A percentile compares a stretch with the other conserved stretches of the same genome.
Evolutionary conservation across 1,140 invertebrate genomes (phyloP).

Genomic region (Danaus melanippus): DNA sequence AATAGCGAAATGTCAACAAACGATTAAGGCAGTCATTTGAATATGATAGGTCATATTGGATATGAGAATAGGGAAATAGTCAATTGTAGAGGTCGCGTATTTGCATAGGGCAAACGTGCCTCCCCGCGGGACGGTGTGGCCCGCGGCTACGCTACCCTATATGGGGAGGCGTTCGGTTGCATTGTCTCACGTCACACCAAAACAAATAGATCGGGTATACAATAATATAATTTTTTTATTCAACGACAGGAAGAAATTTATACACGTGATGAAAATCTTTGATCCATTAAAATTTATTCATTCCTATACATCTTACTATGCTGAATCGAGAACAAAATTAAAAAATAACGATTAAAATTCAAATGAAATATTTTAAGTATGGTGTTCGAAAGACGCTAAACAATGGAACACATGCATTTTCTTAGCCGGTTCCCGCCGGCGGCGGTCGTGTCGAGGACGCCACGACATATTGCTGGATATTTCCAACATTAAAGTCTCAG

Average conservation of each 20-base stretch:
- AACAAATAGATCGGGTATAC: neutral
- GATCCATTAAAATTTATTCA: no score
- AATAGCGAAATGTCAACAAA: constrained; percentile 8
- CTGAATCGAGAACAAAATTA: no score
- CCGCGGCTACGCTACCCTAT: constrained; percentile 20
- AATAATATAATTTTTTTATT: no score
- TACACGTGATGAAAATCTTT: no score
- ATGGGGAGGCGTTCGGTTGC: constrained; percentile 19
- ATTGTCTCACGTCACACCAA: constrained; percentile 9
- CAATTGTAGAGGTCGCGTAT: constrained; percentile 36
- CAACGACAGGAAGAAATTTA: no score
- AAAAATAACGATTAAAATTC: no score
- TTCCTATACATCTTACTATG: no score
- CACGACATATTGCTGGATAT: constrained; percentile 27
- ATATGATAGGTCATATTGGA: constrained; percentile 25
- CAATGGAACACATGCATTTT: constrained; percentile 12
- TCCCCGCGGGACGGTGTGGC: constrained; percentile 20
- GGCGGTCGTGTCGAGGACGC: constrained; percentile 32
- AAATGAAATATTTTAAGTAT: no score
- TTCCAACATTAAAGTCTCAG: constrained; percentile 22
- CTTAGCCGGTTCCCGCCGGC: constrained; percentile 21
- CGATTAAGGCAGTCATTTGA: constrained; percentile 15
- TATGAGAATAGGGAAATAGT: constrained; percentile 24
- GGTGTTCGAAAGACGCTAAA: neutral
- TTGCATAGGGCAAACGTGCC: constrained; percentile 36